Base-by-base conservation (phyloP, 2,797 vertebrate genomes). In the Halcyon chelicuti region DNA sequence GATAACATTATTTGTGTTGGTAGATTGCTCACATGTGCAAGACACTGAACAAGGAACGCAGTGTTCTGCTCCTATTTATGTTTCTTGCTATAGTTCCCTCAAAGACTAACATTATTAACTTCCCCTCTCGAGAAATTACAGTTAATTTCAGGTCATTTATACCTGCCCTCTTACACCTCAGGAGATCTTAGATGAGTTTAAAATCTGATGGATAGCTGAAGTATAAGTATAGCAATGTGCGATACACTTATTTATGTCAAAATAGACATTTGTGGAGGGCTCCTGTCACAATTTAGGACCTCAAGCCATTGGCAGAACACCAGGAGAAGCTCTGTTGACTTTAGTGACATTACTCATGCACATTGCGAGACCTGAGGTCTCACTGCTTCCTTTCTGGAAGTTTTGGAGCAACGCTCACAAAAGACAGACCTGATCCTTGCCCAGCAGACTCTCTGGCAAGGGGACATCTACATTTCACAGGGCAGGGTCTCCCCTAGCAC, bases 31-130 rank as follows among this genome's bases (percentile, higher is more conserved):
- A 91, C 19, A 7, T 89, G 80, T 86, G 90, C 92, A 71, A 71
- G 81, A 88, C 84, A 57, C 49, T 2, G 1, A 84, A 95, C 94
- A 93, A 86, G 77, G 96, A 88, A 98, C 97, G 96, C 74, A 76
- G 44, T 96, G 96, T 98, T 97, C 97, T 95, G 67, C 72, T 95
- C 68, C 70, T 97, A 87, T 97, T 97, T 98, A 94, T 96, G 95
- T 90, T 94, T 95, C 94, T 96, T 90, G 71, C 63, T 65, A n/a
- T 73, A 95, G 47, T 81, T 95, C 42, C 77, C 73, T 95, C 86
- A 83, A 91, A 96, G 88, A 91, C 89, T 70, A 82, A 91, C 16
- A 16, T 88, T 92, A 95, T 95, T 97, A 96, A 88, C 88, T 91
- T 90, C 75, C 65, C 77, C 85, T 44, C 44, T 77, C 91, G 86